Evolutionary conservation across 2,113 vertebrate species (phyloP).

Genomic region (Chaetura pelagica): DNA sequence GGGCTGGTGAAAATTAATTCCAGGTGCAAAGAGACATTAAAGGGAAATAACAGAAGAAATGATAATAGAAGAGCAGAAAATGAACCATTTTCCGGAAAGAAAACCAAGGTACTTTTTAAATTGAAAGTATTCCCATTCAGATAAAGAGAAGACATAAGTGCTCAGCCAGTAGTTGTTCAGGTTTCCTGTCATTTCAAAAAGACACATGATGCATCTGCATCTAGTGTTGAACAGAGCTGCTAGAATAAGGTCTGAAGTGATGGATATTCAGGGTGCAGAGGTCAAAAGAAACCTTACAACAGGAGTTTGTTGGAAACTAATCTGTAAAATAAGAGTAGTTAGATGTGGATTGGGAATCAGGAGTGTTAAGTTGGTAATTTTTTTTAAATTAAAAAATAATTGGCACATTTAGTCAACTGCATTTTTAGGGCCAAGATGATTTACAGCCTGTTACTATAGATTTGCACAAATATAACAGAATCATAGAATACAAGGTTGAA

Average conservation of each 20-base stretch:
- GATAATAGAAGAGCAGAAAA: conserved; percentile 33
- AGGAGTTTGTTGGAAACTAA: not conserved
- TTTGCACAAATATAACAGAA: not conserved
- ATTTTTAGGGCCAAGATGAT: not conserved
- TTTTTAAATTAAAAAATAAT: not conserved
- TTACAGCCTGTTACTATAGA: not conserved
- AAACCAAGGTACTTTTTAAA: conserved; percentile 20
- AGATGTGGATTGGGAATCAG: not conserved
- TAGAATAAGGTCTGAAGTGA: not conserved
- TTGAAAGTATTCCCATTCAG: not conserved
- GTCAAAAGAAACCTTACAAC: not conserved
- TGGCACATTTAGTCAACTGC: not conserved
- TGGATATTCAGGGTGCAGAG: not conserved
- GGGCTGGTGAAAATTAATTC: conserved; percentile 53
- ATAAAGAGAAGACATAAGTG: not conserved
- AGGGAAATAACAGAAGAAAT: conserved; percentile 6
- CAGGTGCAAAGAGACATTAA: conserved; percentile 48
- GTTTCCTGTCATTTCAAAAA: not conserved
- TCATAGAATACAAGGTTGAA: no score
- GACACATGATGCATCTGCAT: not conserved
- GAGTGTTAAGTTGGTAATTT: not conserved
- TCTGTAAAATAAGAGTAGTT: not conserved
- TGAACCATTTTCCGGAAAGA: conserved; percentile 1
- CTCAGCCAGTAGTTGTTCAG: not conserved
- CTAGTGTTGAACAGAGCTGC: not conserved